These are phyloP conservation scores for Siniperca obscura DNA, from an alignment of 2,797 vertebrate genomes.

Conservation along the genomic window DNA sequence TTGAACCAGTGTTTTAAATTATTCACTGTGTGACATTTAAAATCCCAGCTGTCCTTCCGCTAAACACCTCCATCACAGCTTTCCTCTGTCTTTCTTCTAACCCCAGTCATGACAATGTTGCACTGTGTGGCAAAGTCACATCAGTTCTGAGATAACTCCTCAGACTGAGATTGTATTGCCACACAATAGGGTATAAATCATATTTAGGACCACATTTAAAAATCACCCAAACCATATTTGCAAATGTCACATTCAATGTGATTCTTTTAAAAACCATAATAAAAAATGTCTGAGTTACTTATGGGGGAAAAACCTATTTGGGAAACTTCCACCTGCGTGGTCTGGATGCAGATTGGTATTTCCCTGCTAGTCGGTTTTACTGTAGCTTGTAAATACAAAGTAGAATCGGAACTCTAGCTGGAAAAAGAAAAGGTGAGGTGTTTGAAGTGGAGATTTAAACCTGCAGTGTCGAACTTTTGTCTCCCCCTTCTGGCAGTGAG, in stretches of 20 bases:
- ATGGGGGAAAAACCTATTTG: too few relatives aligned
- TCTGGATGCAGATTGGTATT: not conserved
- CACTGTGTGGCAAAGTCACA: too few relatives aligned
- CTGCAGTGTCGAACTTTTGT: too few relatives aligned
- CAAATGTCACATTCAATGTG: not conserved
- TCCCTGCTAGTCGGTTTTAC: not conserved
- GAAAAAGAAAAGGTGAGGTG: not conserved
- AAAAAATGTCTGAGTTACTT: not conserved
- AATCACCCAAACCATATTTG: not conserved
- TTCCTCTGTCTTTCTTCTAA: not conserved
- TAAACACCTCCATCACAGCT: not conserved
- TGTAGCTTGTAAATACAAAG: not conserved
- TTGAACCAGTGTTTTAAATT: not conserved
- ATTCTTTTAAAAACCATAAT: not conserved
- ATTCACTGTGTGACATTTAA: not conserved
- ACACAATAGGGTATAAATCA: not conserved
- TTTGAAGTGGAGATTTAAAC: slow-evolving; percentile 2
- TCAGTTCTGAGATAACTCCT: not conserved
- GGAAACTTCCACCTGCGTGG: not conserved
- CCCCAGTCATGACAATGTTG: not conserved
- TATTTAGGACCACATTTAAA: not conserved
- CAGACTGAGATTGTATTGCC: not conserved
- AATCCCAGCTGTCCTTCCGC: not conserved
- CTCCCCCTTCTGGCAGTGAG: too few relatives aligned
- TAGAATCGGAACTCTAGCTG: not conserved